Evolutionary conservation across 2,888 invertebrate genomes (phyloP), one percentile per base, ranked within the genome.

Genomic region (Escarpia spicata): DNA sequence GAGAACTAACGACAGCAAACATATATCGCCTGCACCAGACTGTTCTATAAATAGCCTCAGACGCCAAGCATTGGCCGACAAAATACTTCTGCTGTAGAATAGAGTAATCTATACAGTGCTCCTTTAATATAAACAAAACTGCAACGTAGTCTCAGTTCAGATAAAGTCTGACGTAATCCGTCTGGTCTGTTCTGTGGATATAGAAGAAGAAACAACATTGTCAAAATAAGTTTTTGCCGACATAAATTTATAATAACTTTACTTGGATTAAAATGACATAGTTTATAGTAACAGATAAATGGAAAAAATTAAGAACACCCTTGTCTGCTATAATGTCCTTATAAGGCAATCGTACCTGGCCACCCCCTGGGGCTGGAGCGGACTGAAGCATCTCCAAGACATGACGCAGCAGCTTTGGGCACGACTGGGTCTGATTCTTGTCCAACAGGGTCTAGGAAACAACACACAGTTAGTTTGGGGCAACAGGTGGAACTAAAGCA

Each of bases 371-470:
- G 15, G 89, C 31, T 31, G 95, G 95, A 93, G 95, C 95, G 4
- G 94, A 94, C 93, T 96, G 96, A 75, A 96, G 93, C 92, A 94
- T 94, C 15, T 95, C 95, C n/a, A 96, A 93, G 44, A 96, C 95
- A 92, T 96, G 95, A 90, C 92, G 93, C 44, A 96, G 92, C 90
- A 95, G 93, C 26, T 95, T 95, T 6, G 94, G 94, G 3, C 94
- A 92, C 43, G 94, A n/a, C 93, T n/a, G 94, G 89, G 94, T 94
- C 75, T 94, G 93, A 93, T 95, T 96, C 93, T 95, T 95, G 93
- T 96, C 96, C 91, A 94, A 93, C 1, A 95, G 95, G 26, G 94
- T 94, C 96, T 96, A 91, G 58, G 92, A 93, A 90, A 44, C 43
- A 26, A 15, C 6, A 75, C 15, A 92, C 45, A 58, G 44, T 58